A percentile compares a stretch with the other conserved stretches of the same genome.
Evolutionary conservation across 1,140 invertebrate species (phyloP).

Genomic region (Papilio aristodemus): DNA sequence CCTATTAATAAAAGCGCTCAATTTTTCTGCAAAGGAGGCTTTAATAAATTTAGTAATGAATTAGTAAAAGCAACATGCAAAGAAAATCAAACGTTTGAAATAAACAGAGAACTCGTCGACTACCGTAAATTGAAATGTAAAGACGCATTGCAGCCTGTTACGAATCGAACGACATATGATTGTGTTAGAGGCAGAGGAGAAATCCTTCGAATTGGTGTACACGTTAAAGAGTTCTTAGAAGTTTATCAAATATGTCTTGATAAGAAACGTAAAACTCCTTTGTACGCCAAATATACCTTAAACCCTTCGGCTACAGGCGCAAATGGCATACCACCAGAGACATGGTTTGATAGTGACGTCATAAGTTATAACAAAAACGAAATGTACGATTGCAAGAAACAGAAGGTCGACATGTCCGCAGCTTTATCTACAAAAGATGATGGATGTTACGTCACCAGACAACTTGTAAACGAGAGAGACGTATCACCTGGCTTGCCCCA

Average conservation of each 20-base stretch:
- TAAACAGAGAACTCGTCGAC: background rate
- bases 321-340: background rate
- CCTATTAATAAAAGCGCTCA: background rate
- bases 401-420: background rate
- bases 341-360: background rate
- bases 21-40: slow-evolving; percentile 7
- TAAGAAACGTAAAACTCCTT: slow-evolving; percentile 5
- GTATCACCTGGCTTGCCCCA: slow-evolving; percentile 7
- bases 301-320: background rate
- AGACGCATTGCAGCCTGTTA: slow-evolving; percentile 2
- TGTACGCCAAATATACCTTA: slow-evolving; percentile 1
- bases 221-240: background rate
- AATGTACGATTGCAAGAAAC: slow-evolving; percentile 23
- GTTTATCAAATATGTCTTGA: slow-evolving; percentile 6
- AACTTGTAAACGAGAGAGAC: slow-evolving; percentile 18
- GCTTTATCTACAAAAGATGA: background rate
- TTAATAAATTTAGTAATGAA: slow-evolving; percentile 1
- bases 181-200: background rate
- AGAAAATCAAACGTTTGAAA: slow-evolving; percentile 1
- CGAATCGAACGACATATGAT: background rate
- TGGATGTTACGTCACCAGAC: background rate
- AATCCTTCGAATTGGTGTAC: background rate
- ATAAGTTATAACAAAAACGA: slow-evolving; percentile 10
- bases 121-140: slow-evolving; percentile 15
- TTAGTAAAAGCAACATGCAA: slow-evolving; percentile 6